A percentile compares a stretch with the other conserved stretches of the same genome.
These are phyloP conservation scores for Drosophila putrida DNA, from an alignment of 2,888 invertebrate species.

Conservation along the genomic window DNA sequence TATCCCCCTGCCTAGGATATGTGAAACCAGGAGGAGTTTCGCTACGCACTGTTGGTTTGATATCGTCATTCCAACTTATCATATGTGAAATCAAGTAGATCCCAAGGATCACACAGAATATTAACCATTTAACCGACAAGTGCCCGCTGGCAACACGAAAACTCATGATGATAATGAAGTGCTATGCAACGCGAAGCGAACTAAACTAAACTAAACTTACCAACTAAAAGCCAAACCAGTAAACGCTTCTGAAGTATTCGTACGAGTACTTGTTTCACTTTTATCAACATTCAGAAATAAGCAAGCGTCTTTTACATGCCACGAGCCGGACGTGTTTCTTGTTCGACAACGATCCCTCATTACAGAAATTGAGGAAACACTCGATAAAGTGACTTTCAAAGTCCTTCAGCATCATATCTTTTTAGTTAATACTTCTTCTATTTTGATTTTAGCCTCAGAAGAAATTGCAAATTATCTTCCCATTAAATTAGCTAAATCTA, in stretches of 20 bases:
- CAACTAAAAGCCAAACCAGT: not conserved
- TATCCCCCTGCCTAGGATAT: not conserved
- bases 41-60: not conserved
- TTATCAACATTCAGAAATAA: conserved; percentile 14
- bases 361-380: not conserved
- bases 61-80: not conserved
- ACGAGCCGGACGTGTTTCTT: conserved; percentile 1
- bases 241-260: not conserved
- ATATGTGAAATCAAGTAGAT: not conserved
- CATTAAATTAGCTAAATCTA: too few species aligned
- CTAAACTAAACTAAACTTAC: conserved; percentile 18
- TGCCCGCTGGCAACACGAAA: conserved; percentile 3
- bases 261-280: not conserved
- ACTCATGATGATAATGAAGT: conserved; percentile 9
- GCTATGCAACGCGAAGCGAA: conserved; percentile 2
- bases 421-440: not conserved
- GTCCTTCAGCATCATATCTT: not conserved
- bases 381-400: not conserved
- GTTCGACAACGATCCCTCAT: not conserved
- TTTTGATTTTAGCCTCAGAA: not conserved
- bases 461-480: too few species aligned
- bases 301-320: not conserved
- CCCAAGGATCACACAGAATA: not conserved
- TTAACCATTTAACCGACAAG: conserved; percentile 20
- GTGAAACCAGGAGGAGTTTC: too few species aligned